Evolutionary conservation across 2,888 invertebrate genomes (phyloP), one percentile per base, ranked within the genome.

Genomic region (Brachyptera putata): DNA sequence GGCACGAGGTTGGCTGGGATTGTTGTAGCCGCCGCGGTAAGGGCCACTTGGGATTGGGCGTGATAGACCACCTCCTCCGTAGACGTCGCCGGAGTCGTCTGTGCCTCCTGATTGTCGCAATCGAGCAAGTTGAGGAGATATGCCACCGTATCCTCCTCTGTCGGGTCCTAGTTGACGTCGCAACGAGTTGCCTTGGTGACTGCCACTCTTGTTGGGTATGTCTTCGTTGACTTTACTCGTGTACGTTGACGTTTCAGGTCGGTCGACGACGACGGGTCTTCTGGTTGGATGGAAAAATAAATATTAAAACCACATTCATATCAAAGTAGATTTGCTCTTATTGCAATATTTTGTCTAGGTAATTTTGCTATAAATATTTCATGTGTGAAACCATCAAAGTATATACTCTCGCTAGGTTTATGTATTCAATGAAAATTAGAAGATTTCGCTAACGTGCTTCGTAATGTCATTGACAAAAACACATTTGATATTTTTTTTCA

Each of bases 81-180:
- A 87, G 1, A 87, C 84, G 67, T 86, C 86, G 1, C 84, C 79
- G 2, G 83, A 79, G 69, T 87, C 87, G 66, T 84, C 84, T 11
- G 82, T 83, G 18, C 78, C 75, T 0, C 81, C 34, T 1, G 34
- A 16, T 11, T 36, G 59, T 25, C 60, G 60, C 9, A 82, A 69
- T 37, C 72, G 80, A 18, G 80, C 70, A 74, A 83, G 77, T 63
- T 81, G 83, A 1, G 68, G 66, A 62, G 79, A 78, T 0, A 76
- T 71, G 48, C 78, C 75, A 9, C 48, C 26, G 56, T 26, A 49
- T 7, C 26, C 50, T n/a, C 16, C 56, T 30, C 71, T 70, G n/a
- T 81, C 83, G 56, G 80, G 81, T 53, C 79, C 74, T 30, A 87
- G 72, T 67, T 87, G 84, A 39, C 86, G 76, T 58, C 87, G 76